A percentile compares a stretch with the other conserved stretches of the same genome.
Conservation (phyloP, 2,113 vertebrate genomes). For the Quiscalus mexicanus region DNA sequence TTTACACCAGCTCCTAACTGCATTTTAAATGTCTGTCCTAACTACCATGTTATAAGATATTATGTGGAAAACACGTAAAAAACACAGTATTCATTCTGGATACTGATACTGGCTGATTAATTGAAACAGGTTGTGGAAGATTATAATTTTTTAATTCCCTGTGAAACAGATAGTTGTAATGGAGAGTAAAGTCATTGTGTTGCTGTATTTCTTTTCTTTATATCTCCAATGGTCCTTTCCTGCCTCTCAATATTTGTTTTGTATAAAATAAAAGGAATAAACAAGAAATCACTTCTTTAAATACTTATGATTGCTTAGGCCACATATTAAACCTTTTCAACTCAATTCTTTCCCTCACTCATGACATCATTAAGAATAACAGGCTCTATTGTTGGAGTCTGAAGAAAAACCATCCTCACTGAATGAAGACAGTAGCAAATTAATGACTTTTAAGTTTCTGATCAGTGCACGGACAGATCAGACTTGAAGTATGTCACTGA, state of each 20-base stretch:
- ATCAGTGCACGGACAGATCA: background rate
- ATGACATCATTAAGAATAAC: fast-evolving
- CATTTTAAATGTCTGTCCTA: background rate
- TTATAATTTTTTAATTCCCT: background rate
- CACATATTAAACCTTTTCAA: background rate
- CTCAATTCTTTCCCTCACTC: background rate
- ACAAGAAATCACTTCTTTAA: background rate
- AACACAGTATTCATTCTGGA: background rate
- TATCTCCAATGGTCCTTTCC: background rate
- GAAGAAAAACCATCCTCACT: background rate
- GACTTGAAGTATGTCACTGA: background rate
- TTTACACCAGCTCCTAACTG: background rate
- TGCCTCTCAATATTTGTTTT: background rate
- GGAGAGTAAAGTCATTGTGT: background rate
- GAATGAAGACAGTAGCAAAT: background rate
- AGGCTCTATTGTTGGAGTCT: background rate
- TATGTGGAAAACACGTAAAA: background rate
- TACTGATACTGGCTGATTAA: background rate
- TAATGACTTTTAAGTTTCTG: background rate
- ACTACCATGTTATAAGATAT: background rate
- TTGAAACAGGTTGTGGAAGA: background rate
- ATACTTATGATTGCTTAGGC: background rate
- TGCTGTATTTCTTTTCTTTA: background rate
- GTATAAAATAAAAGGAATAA: background rate
- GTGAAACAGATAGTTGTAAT: background rate